Evolutionary conservation across 2,113 vertebrate genomes (phyloP).

Genomic region (Chrysemys picta): DNA sequence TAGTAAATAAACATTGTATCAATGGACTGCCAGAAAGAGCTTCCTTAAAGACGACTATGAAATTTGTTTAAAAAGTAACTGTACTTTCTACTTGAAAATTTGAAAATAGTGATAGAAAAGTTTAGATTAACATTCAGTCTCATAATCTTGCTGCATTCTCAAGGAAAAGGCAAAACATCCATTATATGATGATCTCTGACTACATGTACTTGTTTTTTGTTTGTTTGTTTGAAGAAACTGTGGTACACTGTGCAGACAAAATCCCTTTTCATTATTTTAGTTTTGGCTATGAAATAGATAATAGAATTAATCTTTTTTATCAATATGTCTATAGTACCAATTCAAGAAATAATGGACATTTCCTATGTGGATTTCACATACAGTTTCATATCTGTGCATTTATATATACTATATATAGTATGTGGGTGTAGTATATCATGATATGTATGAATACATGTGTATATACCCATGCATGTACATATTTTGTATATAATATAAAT

Average conservation of each 20-base stretch:
- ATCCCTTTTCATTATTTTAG: background rate
- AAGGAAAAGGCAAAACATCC: background rate
- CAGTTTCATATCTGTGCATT: background rate
- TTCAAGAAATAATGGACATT: background rate
- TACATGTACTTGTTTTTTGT: fast-evolving
- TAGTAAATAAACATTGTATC: constrained; percentile 85
- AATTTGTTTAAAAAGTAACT: constrained; percentile 81
- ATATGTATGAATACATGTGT: too few relatives aligned
- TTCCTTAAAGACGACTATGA: constrained; percentile 78
- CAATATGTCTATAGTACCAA: background rate
- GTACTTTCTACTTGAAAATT: constrained; percentile 74
- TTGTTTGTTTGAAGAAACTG: background rate
- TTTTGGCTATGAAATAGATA: background rate
- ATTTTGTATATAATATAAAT: background rate
- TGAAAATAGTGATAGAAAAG: constrained; percentile 71
- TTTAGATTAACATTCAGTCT: constrained; percentile 66
- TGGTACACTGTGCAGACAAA: background rate
- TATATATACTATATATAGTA: background rate
- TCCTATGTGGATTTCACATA: background rate
- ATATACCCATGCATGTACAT: background rate
- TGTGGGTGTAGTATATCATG: background rate
- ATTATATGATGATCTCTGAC: fast-evolving
- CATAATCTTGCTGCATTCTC: constrained; percentile 43
- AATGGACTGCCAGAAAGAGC: constrained; percentile 79
- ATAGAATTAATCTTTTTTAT: background rate